Evolutionary conservation across 2,113 vertebrate genomes (phyloP), one percentile per base, ranked within the genome.

Genomic region (Camelus bactrianus): DNA sequence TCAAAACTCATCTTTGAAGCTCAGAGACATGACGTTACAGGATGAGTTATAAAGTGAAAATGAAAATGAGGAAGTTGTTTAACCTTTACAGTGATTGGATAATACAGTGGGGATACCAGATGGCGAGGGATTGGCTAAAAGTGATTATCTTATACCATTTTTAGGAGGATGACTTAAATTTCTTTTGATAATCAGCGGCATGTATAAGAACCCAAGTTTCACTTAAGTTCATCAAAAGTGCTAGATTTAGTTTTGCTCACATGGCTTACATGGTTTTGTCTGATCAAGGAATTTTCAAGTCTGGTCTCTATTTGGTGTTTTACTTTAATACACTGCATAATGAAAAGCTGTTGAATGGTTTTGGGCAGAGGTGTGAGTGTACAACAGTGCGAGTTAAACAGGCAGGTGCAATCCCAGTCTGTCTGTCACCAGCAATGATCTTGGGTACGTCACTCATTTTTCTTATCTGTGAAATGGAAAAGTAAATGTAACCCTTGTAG

Each of bases 381-480:
- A 1, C 64, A 58, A 70, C 10, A n/a, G 2, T 24, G 1, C 54
- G 16, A 67, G 0, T 42, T 50, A 50, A 64, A 56, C 5, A 46
- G 12, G 14, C 19, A 38, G 26, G 76, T 80, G 46, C 26, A 28
- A 5, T 32, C 22, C 7, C 8, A 42, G 8, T 56, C 19, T 89
- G 1, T 69, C 38, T 69, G 12, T 56, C 46, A 46, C 32, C 24
- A 75, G 30, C 50, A 69, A 14, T 83, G 9, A 84, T 75, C 35
- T 52, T 77, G 24, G 30, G 76, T 38, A 84, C 50, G 12, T 93
- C 83, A 72, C 4, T 86, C 15, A 32, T 94, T 81, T 60, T 76
- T 19, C 46, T 93, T n/a, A 72, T n/a, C 32, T 65, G 24, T 35
- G n/a, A 90, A 94, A 79, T 90, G 42, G 19, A 56, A 89, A 93